These are phyloP conservation scores for Tetramorium bicarinatum DNA, from an alignment of 2,888 invertebrate species.

Conservation along the genomic window DNA sequence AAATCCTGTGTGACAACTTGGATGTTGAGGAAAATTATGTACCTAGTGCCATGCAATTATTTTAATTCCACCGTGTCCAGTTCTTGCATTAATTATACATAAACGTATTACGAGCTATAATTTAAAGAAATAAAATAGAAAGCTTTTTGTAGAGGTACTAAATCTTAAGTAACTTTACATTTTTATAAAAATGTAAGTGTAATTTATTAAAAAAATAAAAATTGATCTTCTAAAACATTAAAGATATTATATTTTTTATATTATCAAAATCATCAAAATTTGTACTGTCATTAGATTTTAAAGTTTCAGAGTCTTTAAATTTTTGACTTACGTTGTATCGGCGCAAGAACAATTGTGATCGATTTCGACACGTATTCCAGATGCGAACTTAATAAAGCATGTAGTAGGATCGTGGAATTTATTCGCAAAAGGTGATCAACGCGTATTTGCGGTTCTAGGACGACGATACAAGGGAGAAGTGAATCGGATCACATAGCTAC, in stretches of 20 bases:
- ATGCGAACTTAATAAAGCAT: background rate
- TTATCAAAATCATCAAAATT: slow-evolving; percentile 3
- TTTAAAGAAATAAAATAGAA: background rate
- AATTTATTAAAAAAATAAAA: background rate
- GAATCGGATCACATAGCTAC: slow-evolving; percentile 28
- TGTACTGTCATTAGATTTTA: background rate
- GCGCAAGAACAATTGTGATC: background rate
- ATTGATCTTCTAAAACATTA: background rate
- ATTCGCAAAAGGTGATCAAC: slow-evolving; percentile 32
- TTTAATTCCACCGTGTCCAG: background rate
- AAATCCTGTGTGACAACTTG: background rate
- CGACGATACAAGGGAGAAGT: background rate
- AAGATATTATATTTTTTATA: background rate
- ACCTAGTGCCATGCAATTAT: background rate
- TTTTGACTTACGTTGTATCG: background rate
- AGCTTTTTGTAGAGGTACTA: background rate
- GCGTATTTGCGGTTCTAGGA: background rate
- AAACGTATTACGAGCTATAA: background rate
- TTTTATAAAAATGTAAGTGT: background rate
- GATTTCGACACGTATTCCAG: background rate
- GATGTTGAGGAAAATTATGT: background rate
- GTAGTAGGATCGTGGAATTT: slow-evolving; percentile 1
- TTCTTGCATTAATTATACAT: background rate
- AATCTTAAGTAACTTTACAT: background rate
- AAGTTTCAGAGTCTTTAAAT: background rate